Percentiles rank a stretch among this genome's conserved stretches.
phyloP scores from a whole-genome alignment of 1,140 invertebrate genomes.

The Drosophila biarmipes region DNA sequence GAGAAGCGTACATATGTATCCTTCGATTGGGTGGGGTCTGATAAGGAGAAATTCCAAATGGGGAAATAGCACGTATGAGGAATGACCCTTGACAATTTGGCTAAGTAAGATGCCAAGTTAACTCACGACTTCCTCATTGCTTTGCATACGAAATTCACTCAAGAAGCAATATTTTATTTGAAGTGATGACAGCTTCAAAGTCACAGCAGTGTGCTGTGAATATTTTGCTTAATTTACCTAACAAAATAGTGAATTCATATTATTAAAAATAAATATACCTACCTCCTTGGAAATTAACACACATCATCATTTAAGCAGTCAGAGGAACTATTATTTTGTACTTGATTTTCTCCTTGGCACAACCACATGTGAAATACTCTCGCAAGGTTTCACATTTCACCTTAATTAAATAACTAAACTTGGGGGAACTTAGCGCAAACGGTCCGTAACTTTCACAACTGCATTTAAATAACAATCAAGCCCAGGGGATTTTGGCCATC shows the following conservation, averaged over 20 bases:
- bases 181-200: background rate
- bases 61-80: conserved; percentile 16
- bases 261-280: no score
- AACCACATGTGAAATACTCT: background rate
- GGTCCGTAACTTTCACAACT: background rate
- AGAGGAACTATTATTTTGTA: background rate
- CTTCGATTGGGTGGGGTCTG: background rate
- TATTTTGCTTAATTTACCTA: no score
- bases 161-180: background rate
- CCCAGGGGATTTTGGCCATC: background rate
- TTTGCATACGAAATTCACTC: conserved; percentile 3
- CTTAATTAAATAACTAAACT: conserved; percentile 2
- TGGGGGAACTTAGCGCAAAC: background rate
- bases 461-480: background rate
- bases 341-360: no score
- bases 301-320: no score
- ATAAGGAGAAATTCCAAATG: background rate
- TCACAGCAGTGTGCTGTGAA: background rate
- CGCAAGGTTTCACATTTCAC: background rate
- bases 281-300: no score
- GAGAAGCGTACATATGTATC: background rate
- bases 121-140: conserved; percentile 4
- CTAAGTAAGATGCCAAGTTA: conserved; percentile 25
- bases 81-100: conserved; percentile 40
- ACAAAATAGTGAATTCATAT: no score